Percentiles rank a stretch among this genome's conserved stretches.
Evolutionary conservation across 2,888 invertebrate species (phyloP).

Genomic region (Eulithis testata): DNA sequence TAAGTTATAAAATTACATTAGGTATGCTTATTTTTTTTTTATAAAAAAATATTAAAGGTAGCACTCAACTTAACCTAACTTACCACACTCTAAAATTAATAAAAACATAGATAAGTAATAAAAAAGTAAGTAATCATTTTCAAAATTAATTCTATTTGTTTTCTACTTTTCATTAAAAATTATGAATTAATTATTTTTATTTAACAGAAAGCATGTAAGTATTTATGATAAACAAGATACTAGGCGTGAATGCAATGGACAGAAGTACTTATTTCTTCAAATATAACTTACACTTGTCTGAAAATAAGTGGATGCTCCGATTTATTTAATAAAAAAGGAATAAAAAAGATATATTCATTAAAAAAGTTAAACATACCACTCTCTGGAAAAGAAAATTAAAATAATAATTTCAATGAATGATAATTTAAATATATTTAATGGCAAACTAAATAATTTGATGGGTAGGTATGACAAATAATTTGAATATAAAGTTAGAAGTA

Average conservation of each 20-base stretch:
- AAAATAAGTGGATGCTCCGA: background rate
- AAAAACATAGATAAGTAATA: background rate
- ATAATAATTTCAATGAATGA: background rate
- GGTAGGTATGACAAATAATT: background rate
- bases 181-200: no score
- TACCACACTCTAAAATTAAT: slow-evolving; percentile 13
- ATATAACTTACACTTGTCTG: slow-evolving; percentile 14
- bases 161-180: no score
- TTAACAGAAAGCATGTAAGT: no score
- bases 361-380: slow-evolving; percentile 5
- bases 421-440: background rate
- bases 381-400: slow-evolving; percentile 3
- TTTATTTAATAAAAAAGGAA: no score
- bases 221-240: no score
- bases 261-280: background rate
- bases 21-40: no score
- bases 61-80: background rate
- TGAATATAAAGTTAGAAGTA: background rate
- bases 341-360: no score
- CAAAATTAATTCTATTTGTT: no score
- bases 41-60: no score
- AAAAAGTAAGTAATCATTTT: background rate
- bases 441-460: background rate
- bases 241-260: background rate
- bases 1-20: no score